Evolutionary conservation across 2,797 vertebrate species (phyloP).

Genomic region (Ctenochaetus hawaiiensis): DNA sequence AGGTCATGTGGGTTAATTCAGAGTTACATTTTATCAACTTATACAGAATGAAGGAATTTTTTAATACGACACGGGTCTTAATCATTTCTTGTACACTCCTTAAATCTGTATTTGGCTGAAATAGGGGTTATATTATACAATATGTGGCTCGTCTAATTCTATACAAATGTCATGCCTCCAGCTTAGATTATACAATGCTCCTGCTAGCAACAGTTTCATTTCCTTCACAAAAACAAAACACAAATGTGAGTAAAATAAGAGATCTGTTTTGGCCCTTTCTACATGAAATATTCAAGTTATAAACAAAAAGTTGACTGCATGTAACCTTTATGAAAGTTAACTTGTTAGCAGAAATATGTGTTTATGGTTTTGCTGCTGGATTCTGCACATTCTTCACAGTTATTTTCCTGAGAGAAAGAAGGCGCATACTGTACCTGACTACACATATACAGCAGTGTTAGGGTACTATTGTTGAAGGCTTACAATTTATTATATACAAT

Average conservation of each 20-base stretch:
- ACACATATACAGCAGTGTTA: slow-evolving; percentile 54
- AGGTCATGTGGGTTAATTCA: not conserved
- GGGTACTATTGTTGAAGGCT: slow-evolving; percentile 52
- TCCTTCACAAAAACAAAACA: slow-evolving; percentile 14
- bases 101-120: slow-evolving; percentile 1
- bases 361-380: slow-evolving; percentile 46
- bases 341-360: slow-evolving; percentile 18
- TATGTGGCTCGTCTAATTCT: slow-evolving; percentile 16
- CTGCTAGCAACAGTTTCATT: not conserved
- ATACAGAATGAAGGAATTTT: not conserved
- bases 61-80: slow-evolving; percentile 20
- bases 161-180: slow-evolving; percentile 10
- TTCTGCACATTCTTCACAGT: slow-evolving; percentile 56
- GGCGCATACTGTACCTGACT: slow-evolving; percentile 60
- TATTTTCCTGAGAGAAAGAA: slow-evolving; percentile 80
- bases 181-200: not conserved
- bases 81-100: not conserved
- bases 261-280: slow-evolving; percentile 22
- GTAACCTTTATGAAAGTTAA: no score
- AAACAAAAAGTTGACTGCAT: no score
- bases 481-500: slow-evolving; percentile 44
- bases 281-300: no score
- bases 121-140: not conserved
- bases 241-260: not conserved
- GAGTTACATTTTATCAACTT: not conserved